phyloP scores from a whole-genome alignment of 2,888 invertebrate species.

The Ceratothoa steindachneri region DNA sequence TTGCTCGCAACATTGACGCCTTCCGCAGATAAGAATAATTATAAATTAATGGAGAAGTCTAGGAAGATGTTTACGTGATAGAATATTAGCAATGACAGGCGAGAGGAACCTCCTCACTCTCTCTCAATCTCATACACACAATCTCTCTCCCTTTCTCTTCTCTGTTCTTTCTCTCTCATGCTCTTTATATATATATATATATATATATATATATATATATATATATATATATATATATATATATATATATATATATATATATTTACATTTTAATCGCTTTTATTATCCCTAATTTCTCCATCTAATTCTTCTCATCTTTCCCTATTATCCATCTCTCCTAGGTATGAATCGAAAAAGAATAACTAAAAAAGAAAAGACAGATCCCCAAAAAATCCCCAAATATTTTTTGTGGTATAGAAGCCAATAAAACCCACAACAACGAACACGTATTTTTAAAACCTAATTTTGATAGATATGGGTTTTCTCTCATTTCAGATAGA shows the following conservation, averaged over 20 bases:
- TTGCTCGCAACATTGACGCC: neutral
- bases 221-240: slow-evolving; percentile 15
- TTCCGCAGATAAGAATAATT: neutral
- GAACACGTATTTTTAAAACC: too few species aligned
- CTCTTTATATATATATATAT: neutral
- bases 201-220: slow-evolving; percentile 5
- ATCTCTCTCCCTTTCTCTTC: neutral
- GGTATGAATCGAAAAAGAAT: too few species aligned
- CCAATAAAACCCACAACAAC: too few species aligned
- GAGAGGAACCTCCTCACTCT: neutral
- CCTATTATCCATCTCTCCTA: too few species aligned
- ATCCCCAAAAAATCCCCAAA: too few species aligned
- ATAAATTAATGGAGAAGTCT: neutral
- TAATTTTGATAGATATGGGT: too few species aligned
- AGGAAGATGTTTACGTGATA: neutral
- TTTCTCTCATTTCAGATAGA: too few species aligned
- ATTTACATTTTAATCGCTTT: too few species aligned
- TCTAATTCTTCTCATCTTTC: too few species aligned
- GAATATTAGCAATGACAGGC: neutral
- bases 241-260: slow-evolving; percentile 13
- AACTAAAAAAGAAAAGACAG: too few species aligned
- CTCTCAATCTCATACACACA: neutral
- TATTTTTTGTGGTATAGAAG: too few species aligned
- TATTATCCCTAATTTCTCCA: too few species aligned
- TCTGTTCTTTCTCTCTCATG: neutral